These are phyloP conservation scores for Ariopsis seemanni DNA, from an alignment of 2,113 vertebrate genomes.

Conservation along the genomic window DNA sequence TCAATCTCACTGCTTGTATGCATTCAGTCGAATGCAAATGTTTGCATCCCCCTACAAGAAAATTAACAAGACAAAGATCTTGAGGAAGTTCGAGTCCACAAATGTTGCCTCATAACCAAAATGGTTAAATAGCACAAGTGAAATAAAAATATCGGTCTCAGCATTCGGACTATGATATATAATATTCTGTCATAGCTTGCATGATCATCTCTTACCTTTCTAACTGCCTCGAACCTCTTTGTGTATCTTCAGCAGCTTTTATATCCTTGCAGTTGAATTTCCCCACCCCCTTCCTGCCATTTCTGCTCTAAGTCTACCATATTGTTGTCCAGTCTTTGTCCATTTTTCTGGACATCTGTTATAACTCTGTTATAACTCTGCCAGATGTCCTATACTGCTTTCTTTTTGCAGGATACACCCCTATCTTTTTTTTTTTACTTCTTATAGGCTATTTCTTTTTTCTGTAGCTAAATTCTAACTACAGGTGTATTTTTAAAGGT, in stretches of 20 bases:
- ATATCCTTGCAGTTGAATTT: neutral
- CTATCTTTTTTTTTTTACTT: neutral
- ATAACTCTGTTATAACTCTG: conserved; percentile 19
- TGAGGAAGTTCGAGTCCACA: neutral
- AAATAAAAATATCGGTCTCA: neutral
- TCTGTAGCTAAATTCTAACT: neutral
- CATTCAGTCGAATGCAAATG: neutral
- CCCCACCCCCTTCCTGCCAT: conserved; percentile 34
- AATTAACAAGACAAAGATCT: neutral
- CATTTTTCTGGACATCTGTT: conserved; percentile 23
- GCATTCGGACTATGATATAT: neutral
- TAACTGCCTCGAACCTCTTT: neutral
- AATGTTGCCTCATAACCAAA: neutral
- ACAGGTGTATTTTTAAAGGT: neutral
- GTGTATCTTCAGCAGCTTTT: conserved; percentile 28
- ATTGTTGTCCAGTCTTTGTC: conserved; percentile 29
- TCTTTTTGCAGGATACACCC: neutral
- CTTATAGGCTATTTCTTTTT: neutral
- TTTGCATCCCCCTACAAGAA: neutral
- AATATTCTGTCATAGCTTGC: neutral
- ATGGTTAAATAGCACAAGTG: neutral
- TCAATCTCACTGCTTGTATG: neutral
- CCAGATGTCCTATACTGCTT: conserved; percentile 13
- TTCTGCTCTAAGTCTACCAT: conserved; percentile 11
- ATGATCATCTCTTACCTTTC: neutral